These are phyloP conservation scores for Theretra japonica DNA, from an alignment of 2,888 invertebrate genomes.

Conservation along the genomic window DNA sequence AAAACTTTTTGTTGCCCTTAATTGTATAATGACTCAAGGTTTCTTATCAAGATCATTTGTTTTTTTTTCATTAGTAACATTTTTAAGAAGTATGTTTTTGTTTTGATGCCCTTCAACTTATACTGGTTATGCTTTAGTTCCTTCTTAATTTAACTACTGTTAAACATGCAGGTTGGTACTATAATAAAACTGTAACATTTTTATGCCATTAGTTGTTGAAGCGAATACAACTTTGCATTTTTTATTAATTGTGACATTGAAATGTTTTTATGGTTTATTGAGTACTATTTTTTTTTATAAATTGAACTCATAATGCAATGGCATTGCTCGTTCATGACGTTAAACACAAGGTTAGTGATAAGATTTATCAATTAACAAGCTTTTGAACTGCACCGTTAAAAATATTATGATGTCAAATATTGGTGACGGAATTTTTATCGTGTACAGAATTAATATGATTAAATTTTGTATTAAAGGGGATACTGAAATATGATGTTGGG, in stretches of 20 bases:
- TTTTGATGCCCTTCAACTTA: neutral
- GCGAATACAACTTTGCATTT: neutral
- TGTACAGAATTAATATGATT: neutral
- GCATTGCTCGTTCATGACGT: neutral
- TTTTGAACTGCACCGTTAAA: slow-evolving; percentile 14
- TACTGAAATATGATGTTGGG: no score
- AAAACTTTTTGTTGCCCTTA: neutral
- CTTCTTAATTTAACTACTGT: neutral
- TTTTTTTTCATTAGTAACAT: neutral
- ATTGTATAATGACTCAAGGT: neutral
- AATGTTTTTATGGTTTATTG: neutral
- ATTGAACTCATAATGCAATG: neutral
- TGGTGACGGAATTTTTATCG: neutral
- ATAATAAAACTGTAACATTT: neutral
- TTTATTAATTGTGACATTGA: neutral
- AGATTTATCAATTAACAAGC: slow-evolving; percentile 22
- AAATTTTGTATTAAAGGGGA: no score
- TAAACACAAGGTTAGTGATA: slow-evolving; percentile 20
- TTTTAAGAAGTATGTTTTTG: neutral
- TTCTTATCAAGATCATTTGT: neutral
- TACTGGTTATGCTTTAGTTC: neutral
- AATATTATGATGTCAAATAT: neutral
- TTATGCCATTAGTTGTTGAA: neutral
- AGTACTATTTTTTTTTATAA: neutral
- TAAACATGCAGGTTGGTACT: neutral